A percentile compares a stretch with the other conserved stretches of the same genome.
phyloP scores from a whole-genome alignment of 2,888 invertebrate genomes.

The Lissocephala sabroskyi region DNA sequence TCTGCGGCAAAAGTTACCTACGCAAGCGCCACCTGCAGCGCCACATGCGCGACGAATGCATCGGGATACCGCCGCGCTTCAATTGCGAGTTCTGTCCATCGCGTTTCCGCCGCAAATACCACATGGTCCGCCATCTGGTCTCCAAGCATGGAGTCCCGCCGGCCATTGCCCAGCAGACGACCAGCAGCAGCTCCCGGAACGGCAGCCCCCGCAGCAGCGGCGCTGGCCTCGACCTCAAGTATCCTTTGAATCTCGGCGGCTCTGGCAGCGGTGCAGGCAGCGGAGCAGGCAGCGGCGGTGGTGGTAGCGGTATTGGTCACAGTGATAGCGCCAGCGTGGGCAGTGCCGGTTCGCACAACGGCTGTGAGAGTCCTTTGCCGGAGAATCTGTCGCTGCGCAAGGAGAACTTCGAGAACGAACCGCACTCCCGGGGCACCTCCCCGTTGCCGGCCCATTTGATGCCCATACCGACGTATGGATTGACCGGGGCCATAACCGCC shows the following conservation, averaged over 20 bases:
- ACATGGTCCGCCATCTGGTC: slow-evolving; percentile 73
- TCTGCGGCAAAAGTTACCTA: slow-evolving; percentile 76
- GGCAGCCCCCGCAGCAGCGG: slow-evolving; percentile 20
- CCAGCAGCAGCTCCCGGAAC: slow-evolving; percentile 43
- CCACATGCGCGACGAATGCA: slow-evolving; percentile 75
- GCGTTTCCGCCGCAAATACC: slow-evolving; percentile 74
- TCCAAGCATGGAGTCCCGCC: slow-evolving; percentile 72
- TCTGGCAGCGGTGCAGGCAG: slow-evolving; percentile 2
- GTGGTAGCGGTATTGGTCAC: slow-evolving; percentile 19
- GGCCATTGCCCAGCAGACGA: slow-evolving; percentile 59
- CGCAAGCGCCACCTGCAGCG: slow-evolving; percentile 77
- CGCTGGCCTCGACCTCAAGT: slow-evolving; percentile 29
- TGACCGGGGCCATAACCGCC: slow-evolving; percentile 69
- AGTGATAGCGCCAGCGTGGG: slow-evolving; percentile 43
- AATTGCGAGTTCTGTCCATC: slow-evolving; percentile 74
- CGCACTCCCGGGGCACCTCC: slow-evolving; percentile 42
- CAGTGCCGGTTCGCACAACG: slow-evolving; percentile 52
- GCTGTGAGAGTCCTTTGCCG: slow-evolving; percentile 63
- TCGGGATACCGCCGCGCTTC: slow-evolving; percentile 74
- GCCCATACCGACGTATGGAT: slow-evolving; percentile 64
- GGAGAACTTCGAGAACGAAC: slow-evolving; percentile 47
- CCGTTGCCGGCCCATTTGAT: slow-evolving; percentile 54
- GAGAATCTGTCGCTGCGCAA: slow-evolving; percentile 69
- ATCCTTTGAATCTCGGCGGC: neutral
- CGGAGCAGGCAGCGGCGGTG: slow-evolving; percentile 17